phyloP scores from a whole-genome alignment of 23 tunicate species.

The Trididemnum clinides region DNA sequence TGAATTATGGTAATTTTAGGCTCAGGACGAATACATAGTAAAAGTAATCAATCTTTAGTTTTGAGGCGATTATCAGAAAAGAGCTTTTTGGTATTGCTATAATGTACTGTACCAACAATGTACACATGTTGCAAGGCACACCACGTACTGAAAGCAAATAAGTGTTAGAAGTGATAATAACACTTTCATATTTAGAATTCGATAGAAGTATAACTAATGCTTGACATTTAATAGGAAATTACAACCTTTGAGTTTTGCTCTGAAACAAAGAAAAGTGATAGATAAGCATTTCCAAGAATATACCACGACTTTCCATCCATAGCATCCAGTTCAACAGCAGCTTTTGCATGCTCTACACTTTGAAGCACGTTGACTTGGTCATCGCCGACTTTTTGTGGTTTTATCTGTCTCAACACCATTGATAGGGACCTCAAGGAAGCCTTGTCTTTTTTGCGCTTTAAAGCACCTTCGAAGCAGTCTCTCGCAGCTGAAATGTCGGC shows the following conservation, averaged over 20 bases:
- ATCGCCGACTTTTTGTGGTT: slow-evolving; percentile 62
- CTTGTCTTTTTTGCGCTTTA: slow-evolving; percentile 72
- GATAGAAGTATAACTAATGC: too few species aligned
- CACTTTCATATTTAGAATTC: too few species aligned
- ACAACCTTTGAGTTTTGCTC: slow-evolving; percentile 83
- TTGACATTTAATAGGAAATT: too few species aligned
- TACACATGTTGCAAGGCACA: too few species aligned
- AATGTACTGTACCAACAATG: too few species aligned
- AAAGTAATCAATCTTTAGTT: too few species aligned
- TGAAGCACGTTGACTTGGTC: slow-evolving; percentile 46
- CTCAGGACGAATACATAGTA: too few species aligned
- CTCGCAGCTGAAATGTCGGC: slow-evolving; percentile 73
- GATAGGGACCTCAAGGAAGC: slow-evolving; percentile 77
- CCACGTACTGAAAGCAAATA: too few species aligned
- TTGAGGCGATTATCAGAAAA: too few species aligned
- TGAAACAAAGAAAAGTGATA: slow-evolving; percentile 77
- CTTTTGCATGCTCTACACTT: slow-evolving; percentile 82
- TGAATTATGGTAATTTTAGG: too few species aligned
- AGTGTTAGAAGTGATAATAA: too few species aligned
- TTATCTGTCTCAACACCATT: slow-evolving; percentile 86
- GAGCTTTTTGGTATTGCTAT: too few species aligned
- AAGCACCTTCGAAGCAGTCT: slow-evolving; percentile 88
- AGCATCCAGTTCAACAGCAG: slow-evolving; percentile 71
- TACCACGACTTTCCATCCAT: slow-evolving; percentile 92
- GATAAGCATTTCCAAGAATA: slow-evolving; percentile 87